Percentiles rank a stretch among this genome's conserved stretches.
Evolutionary conservation across 2,797 vertebrate species (phyloP).

Genomic region (Heterohyrax brucei): DNA sequence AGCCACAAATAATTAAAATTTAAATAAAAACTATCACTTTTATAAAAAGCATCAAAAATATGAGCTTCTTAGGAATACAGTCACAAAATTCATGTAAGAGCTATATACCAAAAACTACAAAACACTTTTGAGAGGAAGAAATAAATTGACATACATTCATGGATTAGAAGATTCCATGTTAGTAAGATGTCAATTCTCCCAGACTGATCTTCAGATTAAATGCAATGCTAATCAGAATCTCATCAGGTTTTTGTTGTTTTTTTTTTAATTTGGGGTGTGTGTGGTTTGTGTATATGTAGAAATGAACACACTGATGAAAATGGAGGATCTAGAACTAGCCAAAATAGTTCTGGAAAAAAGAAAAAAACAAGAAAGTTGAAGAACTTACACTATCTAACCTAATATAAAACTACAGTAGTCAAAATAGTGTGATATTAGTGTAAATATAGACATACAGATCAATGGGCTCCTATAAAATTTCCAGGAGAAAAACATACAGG

Average conservation of each 20-base stretch:
- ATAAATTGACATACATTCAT: conserved; percentile 13
- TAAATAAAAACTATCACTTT: background rate
- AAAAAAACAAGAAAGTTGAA: background rate
- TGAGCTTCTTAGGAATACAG: background rate
- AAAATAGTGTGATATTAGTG: background rate
- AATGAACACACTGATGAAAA: conserved; percentile 9
- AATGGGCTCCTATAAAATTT: background rate
- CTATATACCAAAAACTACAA: background rate
- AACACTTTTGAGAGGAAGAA: background rate
- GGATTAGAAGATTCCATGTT: background rate
- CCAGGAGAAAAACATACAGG: background rate
- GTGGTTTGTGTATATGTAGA: background rate
- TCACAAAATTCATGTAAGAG: background rate
- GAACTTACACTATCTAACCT: background rate
- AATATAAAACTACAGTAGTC: conserved; percentile 37
- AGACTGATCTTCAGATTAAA: conserved; percentile 36
- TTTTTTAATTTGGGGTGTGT: background rate
- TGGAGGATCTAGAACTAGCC: background rate
- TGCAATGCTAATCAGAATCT: background rate
- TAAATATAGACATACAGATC: background rate
- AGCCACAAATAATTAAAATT: conserved; percentile 15
- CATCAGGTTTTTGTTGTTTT: background rate
- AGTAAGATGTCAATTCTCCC: background rate
- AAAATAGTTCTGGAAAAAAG: conserved; percentile 13
- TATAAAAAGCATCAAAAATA: background rate